Evolutionary conservation across 2,888 invertebrate genomes (phyloP), one percentile per base, ranked within the genome.

Genomic region (Macrostomum cliftonense): DNA sequence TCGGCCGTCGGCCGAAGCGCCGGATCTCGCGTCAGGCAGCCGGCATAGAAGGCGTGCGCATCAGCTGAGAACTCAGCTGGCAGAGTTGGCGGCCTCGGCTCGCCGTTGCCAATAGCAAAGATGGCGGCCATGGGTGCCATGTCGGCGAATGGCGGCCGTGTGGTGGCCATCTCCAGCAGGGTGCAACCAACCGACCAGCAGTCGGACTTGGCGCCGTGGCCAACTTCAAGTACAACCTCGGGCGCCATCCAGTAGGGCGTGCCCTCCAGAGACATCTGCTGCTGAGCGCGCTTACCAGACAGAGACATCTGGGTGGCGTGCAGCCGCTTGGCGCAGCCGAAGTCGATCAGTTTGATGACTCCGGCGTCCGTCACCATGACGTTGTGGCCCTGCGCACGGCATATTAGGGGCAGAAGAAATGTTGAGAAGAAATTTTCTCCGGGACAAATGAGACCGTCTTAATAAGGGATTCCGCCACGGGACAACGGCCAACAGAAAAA

Each of bases 161-260:
- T 61, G 1, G 67, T 67, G 4, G 68, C 68, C 68, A 69, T 69
- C 53, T 68, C 68, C 60, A 66, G 67, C 16, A 68, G 64, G 28
- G 68, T 67, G 53, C 68, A 68, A 1, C 68, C 68, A 43, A 68
- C 59, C 55, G 66, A 66, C 70, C 70, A 70, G 38, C 68, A 67
- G 55, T 70, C 70, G n/a, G 68, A 68, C 51, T 68, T 70, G 46
- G 63, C 62, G 12, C 68, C 68, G 56, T 69, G 67, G 28, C 68
- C 69, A 4, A 64, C 65, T 52, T 68, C 69, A 43, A 60, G 61
- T 44, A 70, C 65, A 12, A 70, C 70, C 50, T 70, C 70, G 2
- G 70, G 70, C 1, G 70, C 68, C 69, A 70, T 70, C 70, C 70
- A 70, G 50, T 66, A 70, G 16, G 68, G 68, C 4, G 70, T 71